phyloP scores from a whole-genome alignment of 2,888 invertebrate genomes.

The Tetropium fuscum region DNA sequence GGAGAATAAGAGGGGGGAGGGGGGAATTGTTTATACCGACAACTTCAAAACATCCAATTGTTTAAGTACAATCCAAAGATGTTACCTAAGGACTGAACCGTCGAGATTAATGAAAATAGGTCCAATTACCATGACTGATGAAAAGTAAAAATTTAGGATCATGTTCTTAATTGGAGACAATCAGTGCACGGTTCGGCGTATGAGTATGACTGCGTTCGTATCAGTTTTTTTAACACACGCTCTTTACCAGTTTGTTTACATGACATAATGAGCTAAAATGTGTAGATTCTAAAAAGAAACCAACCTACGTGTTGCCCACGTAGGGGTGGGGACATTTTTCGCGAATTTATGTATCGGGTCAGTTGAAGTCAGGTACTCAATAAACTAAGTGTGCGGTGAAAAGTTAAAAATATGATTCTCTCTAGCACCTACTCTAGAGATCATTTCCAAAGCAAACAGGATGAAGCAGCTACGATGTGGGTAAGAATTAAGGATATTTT shows the following conservation, averaged over 20 bases:
- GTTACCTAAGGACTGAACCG: no score
- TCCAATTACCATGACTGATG: no score
- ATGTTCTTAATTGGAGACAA: no score
- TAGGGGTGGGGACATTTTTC: constrained; percentile 50
- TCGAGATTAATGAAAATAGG: no score
- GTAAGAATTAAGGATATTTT: constrained; percentile 53
- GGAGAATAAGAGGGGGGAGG: no score
- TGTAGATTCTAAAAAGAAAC: constrained; percentile 24
- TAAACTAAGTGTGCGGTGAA: constrained; percentile 48
- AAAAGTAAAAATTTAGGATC: no score
- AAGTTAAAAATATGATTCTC: constrained; percentile 57
- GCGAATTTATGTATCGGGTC: constrained; percentile 45
- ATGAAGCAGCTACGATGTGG: constrained; percentile 61
- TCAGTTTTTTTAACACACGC: no score
- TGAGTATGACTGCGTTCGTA: no score
- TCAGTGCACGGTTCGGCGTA: no score
- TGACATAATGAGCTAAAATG: constrained; percentile 26
- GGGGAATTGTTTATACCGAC: no score
- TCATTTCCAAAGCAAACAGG: constrained; percentile 52
- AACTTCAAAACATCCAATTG: no score
- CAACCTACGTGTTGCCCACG: constrained; percentile 25
- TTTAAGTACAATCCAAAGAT: no score
- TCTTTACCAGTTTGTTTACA: constrained; percentile 27
- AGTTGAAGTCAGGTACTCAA: constrained; percentile 55
- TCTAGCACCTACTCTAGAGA: constrained; percentile 56